Conservation (phyloP, 1,140 invertebrate genomes). For the Caenorhabditis briggsae region DNA sequence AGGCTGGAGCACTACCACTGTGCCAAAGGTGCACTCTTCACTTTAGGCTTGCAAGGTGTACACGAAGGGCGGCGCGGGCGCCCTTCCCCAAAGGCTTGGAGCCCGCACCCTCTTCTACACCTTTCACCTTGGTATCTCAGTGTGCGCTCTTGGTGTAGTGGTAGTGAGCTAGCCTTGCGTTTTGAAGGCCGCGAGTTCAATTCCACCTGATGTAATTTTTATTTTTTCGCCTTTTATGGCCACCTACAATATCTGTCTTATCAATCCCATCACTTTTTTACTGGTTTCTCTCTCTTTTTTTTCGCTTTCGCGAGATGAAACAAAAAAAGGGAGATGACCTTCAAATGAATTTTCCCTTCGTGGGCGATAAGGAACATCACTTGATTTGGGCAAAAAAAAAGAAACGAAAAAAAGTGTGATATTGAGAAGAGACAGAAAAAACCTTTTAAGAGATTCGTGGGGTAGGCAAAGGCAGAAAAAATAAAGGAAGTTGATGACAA, state of each 20-base stretch:
- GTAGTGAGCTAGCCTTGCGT: too few relatives aligned
- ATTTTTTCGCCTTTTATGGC: neutral
- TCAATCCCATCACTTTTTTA: conserved; percentile 45
- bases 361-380: conserved; percentile 33
- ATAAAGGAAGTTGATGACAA: neutral
- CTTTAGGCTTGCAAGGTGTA: too few relatives aligned
- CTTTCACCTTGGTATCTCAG: too few relatives aligned
- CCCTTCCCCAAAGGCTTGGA: neutral
- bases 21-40: too few relatives aligned
- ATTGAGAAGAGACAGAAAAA: conserved; percentile 1
- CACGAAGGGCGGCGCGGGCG: neutral
- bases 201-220: too few relatives aligned
- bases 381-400: conserved; percentile 11
- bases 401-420: conserved; percentile 26
- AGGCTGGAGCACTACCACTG: too few relatives aligned
- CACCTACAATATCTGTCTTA: neutral
- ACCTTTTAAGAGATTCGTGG: conserved; percentile 78
- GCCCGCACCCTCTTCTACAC: too few relatives aligned
- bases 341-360: neutral
- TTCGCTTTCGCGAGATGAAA: neutral
- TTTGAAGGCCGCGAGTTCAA: too few relatives aligned
- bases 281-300: neutral
- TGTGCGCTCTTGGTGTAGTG: too few relatives aligned
- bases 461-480: conserved; percentile 20
- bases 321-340: conserved; percentile 20